Percentiles rank a stretch among this genome's conserved stretches.
phyloP scores from a whole-genome alignment of 2,797 vertebrate genomes.

The Ctenochaetus hawaiiensis region DNA sequence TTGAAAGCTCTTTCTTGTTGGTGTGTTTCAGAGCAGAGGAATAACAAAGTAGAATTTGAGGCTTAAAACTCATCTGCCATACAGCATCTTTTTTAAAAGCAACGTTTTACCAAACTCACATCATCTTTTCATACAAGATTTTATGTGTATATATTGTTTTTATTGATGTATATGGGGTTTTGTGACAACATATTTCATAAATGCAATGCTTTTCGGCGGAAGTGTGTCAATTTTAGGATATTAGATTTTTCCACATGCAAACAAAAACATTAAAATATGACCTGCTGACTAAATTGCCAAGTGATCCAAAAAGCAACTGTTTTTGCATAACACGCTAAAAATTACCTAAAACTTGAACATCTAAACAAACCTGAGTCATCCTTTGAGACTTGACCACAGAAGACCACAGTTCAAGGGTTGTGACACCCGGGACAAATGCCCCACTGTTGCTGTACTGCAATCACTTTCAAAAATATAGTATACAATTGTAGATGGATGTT shows the following conservation, averaged over 20 bases:
- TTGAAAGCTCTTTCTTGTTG: neutral
- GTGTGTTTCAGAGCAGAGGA: conserved; percentile 3
- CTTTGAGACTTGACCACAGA: neutral
- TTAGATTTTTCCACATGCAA: conserved; percentile 2
- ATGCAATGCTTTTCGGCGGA: neutral
- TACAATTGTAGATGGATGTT: neutral
- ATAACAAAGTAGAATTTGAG: neutral
- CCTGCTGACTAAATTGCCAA: neutral
- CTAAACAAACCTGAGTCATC: neutral
- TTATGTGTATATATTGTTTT: neutral
- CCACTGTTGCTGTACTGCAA: no score
- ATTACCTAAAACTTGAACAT: neutral
- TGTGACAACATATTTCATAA: neutral
- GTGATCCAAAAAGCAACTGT: neutral
- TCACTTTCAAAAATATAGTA: neutral
- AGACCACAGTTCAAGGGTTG: no score
- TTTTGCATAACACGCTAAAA: neutral
- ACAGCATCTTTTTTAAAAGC: conserved; percentile 1
- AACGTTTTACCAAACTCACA: neutral
- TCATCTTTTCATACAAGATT: neutral
- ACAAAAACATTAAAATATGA: neutral
- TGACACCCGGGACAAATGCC: neutral
- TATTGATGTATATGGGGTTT: neutral
- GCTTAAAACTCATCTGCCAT: neutral
- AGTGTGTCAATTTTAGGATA: neutral